Evolutionary conservation across 2,888 invertebrate species (phyloP).

Genomic region (Argyresthia albistria): DNA sequence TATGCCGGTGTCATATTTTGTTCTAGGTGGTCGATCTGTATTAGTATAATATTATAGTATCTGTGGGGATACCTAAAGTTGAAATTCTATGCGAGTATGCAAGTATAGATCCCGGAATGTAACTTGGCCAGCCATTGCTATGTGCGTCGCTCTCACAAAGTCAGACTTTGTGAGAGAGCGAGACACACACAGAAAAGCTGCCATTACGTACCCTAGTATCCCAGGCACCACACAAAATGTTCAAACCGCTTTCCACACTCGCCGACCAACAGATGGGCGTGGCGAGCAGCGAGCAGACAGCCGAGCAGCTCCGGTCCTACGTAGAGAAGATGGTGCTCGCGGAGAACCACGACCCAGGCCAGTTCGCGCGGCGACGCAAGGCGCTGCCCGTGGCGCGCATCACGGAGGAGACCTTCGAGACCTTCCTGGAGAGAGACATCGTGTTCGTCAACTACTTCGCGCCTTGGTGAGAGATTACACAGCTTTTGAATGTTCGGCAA

Average conservation of each 20-base stretch:
- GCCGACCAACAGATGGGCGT: conserved; percentile 77
- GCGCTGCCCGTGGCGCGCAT: conserved; percentile 72
- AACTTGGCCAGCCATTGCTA: no score
- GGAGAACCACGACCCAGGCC: conserved; percentile 60
- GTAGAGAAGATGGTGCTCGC: conserved; percentile 77
- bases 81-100: no score
- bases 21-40: no score
- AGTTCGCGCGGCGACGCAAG: conserved; percentile 62
- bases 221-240: background rate
- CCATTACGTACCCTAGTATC: no score
- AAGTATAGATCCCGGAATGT: no score
- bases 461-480: conserved; percentile 75
- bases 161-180: no score
- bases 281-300: conserved; percentile 77
- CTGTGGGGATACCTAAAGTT: no score
- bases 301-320: conserved; percentile 79
- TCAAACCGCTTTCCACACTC: conserved; percentile 2
- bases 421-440: conserved; percentile 78
- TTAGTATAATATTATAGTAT: no score
- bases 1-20: no score
- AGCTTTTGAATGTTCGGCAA: no score
- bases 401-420: conserved; percentile 80
- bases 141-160: no score
- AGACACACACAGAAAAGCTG: no score
- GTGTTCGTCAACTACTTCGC: conserved; percentile 92